phyloP scores from a whole-genome alignment of 2,888 invertebrate species.

The Catotricha subobsoleta region DNA sequence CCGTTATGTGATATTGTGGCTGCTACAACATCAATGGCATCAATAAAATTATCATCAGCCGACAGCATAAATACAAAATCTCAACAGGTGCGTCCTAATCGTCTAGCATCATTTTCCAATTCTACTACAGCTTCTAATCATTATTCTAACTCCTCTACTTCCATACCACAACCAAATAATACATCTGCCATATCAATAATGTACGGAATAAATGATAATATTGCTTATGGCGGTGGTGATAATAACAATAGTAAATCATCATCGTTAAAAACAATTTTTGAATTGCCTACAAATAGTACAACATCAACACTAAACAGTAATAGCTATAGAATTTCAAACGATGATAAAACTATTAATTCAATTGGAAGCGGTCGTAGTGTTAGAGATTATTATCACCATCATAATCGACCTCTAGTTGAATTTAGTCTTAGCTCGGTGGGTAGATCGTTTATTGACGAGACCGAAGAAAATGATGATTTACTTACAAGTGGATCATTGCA shows the following conservation, averaged over 20 bases:
- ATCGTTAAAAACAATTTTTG: slow-evolving; percentile 17
- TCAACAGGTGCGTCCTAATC: slow-evolving; percentile 37
- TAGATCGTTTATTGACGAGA: slow-evolving; percentile 28
- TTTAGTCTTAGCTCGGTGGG: slow-evolving; percentile 29
- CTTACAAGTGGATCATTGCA: slow-evolving; percentile 19
- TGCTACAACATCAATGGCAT: slow-evolving; percentile 27
- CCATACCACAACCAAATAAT: not conserved
- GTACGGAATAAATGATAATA: not conserved
- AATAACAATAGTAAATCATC: slow-evolving; percentile 19
- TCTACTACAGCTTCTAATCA: slow-evolving; percentile 3
- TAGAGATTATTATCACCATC: too few species aligned
- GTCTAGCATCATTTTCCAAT: slow-evolving; percentile 27
- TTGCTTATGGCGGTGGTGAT: not conserved
- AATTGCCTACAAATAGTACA: slow-evolving; percentile 2
- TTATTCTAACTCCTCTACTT: not conserved
- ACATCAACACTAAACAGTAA: slow-evolving; percentile 4
- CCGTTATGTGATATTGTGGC: slow-evolving; percentile 28
- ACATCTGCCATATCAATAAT: not conserved
- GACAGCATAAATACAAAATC: slow-evolving; percentile 23
- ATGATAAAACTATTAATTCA: too few species aligned
- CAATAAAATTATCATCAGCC: slow-evolving; percentile 29
- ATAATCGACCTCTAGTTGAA: slow-evolving; percentile 20
- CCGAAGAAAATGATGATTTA: slow-evolving; percentile 13
- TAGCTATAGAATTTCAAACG: slow-evolving; percentile 1
- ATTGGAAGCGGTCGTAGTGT: too few species aligned